Percentiles rank a stretch among this genome's conserved stretches.
These are phyloP conservation scores for Tetrao urogallus DNA, from an alignment of 2,113 vertebrate genomes.

Conservation along the genomic window DNA sequence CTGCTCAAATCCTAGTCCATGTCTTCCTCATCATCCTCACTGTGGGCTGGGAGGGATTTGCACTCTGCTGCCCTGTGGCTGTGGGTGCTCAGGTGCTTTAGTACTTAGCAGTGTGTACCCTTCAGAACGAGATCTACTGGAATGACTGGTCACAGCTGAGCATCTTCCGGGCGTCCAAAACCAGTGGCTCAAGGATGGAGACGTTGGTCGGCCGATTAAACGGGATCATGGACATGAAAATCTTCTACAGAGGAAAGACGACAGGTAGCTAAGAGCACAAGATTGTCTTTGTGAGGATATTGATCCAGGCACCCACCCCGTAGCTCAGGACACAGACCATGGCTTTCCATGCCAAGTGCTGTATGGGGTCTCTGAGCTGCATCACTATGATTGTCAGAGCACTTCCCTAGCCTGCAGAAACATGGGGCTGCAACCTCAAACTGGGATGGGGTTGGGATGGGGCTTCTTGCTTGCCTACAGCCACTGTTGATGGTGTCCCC, in stretches of 20 bases:
- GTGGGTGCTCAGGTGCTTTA: not conserved
- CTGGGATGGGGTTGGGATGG: not conserved
- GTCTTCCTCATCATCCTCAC: not conserved
- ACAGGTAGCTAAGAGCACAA: constrained; percentile 74
- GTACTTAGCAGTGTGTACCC: constrained; percentile 1
- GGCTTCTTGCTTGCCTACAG: rapidly evolving
- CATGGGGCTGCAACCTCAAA: rapidly evolving
- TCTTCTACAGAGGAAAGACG: constrained; percentile 94
- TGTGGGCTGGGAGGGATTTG: not conserved
- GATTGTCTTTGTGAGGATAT: not conserved
- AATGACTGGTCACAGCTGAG: constrained; percentile 98
- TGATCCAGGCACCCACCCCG: not conserved
- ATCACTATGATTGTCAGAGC: too few species aligned
- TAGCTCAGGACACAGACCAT: not conserved
- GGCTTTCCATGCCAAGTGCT: not conserved
- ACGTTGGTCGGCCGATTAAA: constrained; percentile 88
- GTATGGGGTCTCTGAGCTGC: too few species aligned
- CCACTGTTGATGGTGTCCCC: not conserved
- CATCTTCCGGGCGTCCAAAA: constrained; percentile 94
- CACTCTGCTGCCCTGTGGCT: rapidly evolving
- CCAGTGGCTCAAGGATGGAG: constrained; percentile 83
- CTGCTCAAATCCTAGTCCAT: not conserved
- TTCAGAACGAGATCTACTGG: constrained; percentile 97
- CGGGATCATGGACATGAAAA: constrained; percentile 97
- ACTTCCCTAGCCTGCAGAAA: not conserved